Percentiles rank a stretch among this genome's conserved stretches.
phyloP scores from a whole-genome alignment of 2,888 invertebrate genomes.

The Euplagia quadripunctaria region DNA sequence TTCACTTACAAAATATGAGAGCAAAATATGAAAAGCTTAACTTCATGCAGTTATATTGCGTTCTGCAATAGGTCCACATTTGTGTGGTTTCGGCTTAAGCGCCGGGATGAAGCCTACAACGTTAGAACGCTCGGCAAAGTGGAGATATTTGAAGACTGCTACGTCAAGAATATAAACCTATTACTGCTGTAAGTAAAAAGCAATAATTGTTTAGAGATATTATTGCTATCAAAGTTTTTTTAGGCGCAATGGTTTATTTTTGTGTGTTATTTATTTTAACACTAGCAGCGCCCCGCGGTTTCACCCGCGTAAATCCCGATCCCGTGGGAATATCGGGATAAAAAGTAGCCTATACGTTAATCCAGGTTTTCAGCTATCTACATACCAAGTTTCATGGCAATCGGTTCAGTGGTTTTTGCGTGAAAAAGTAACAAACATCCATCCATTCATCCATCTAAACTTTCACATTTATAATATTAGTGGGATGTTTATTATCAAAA shows the following conservation, averaged over 20 bases:
- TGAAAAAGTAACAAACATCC: no score
- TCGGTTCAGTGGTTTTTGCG: no score
- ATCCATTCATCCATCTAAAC: no score
- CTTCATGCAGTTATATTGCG: slow-evolving; percentile 29
- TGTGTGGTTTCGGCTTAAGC: slow-evolving; percentile 57
- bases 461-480: no score
- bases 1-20: neutral
- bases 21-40: slow-evolving; percentile 27
- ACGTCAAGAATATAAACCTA: slow-evolving; percentile 24
- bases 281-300: no score
- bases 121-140: slow-evolving; percentile 46
- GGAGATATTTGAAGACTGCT: slow-evolving; percentile 49
- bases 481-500: no score
- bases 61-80: slow-evolving; percentile 47
- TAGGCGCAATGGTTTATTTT: slow-evolving; percentile 28
- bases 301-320: no score
- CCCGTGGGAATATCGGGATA: no score
- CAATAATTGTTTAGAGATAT: slow-evolving; percentile 29
- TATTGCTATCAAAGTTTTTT: slow-evolving; percentile 35
- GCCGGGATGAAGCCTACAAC: slow-evolving; percentile 41
- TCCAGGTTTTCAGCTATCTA: no score
- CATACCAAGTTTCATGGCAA: no score
- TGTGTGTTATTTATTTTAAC: neutral
- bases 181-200: slow-evolving; percentile 1
- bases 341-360: no score